A percentile compares a stretch with the other conserved stretches of the same genome.
Conservation (phyloP, 1,140 invertebrate species). For the Danaus melanippus region DNA sequence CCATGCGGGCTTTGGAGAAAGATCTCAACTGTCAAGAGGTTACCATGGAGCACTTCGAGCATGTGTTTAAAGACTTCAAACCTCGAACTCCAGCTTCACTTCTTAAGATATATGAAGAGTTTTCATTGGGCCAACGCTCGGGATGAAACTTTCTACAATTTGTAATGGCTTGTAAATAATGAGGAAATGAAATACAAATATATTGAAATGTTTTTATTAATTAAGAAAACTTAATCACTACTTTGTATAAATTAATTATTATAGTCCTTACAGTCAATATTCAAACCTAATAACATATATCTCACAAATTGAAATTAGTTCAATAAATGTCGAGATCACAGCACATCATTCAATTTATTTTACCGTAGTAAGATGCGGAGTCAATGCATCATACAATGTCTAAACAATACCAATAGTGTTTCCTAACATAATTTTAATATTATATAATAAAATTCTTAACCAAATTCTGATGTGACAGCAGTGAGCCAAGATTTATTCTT, state of each 20-base stretch:
- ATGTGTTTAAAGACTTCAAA: constrained; percentile 49
- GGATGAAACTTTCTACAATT: neutral
- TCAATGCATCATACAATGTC: no score
- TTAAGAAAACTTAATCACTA: constrained; percentile 19
- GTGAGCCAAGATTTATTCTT: no score
- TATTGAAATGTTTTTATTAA: constrained; percentile 15
- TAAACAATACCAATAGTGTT: no score
- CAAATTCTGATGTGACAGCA: no score
- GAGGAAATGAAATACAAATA: constrained; percentile 3
- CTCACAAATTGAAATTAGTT: constrained; percentile 7
- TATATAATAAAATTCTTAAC: no score
- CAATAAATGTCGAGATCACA: constrained; percentile 12
- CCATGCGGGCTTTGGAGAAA: constrained; percentile 75
- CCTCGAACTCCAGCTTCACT: constrained; percentile 48
- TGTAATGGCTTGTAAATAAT: no score
- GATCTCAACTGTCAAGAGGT: constrained; percentile 49
- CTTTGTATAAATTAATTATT: constrained; percentile 24
- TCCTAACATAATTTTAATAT: no score
- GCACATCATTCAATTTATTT: neutral
- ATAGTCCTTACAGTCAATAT: constrained; percentile 27
- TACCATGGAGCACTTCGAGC: constrained; percentile 51
- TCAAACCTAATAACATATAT: neutral
- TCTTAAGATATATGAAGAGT: constrained; percentile 55
- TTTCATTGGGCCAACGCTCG: constrained; percentile 37
- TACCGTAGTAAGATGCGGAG: no score